These are phyloP conservation scores for Lacanobia wlatinum DNA, from an alignment of 2,888 invertebrate species.

Conservation along the genomic window DNA sequence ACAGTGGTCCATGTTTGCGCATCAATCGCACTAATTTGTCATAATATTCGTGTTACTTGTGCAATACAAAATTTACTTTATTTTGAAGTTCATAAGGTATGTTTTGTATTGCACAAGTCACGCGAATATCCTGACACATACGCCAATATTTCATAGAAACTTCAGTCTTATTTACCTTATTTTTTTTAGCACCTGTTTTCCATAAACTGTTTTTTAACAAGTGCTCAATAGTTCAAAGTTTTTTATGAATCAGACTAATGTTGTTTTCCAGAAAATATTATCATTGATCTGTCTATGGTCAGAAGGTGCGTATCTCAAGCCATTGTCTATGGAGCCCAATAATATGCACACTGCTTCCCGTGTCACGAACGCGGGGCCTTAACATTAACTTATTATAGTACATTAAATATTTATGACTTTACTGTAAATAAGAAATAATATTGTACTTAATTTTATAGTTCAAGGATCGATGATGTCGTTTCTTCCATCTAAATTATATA, in stretches of 20 bases:
- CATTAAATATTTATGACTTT: constrained; percentile 83
- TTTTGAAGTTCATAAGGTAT: too few species aligned
- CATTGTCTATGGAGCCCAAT: constrained; percentile 48
- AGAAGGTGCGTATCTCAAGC: constrained; percentile 8
- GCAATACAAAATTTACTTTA: too few species aligned
- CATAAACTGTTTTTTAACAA: too few species aligned
- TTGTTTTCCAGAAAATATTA: constrained; percentile 3
- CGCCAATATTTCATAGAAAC: too few species aligned
- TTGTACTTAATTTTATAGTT: constrained; percentile 86
- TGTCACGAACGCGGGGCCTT: constrained; percentile 77
- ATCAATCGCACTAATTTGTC: neutral
- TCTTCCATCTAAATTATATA: constrained; percentile 48
- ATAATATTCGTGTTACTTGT: too few species aligned
- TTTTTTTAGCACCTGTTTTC: too few species aligned
- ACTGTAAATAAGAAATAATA: constrained; percentile 87
- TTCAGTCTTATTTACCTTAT: too few species aligned
- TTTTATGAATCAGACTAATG: neutral
- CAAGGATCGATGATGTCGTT: constrained; percentile 76
- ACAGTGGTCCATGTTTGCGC: constrained; percentile 29
- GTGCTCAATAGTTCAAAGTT: neutral
- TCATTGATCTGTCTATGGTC: neutral
- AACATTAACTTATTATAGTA: constrained; percentile 83
- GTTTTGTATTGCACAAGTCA: too few species aligned
- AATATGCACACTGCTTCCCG: constrained; percentile 75
- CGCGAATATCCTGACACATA: too few species aligned